Base-by-base conservation (phyloP, 2,888 invertebrate species). In the Mylabris sibirica region DNA sequence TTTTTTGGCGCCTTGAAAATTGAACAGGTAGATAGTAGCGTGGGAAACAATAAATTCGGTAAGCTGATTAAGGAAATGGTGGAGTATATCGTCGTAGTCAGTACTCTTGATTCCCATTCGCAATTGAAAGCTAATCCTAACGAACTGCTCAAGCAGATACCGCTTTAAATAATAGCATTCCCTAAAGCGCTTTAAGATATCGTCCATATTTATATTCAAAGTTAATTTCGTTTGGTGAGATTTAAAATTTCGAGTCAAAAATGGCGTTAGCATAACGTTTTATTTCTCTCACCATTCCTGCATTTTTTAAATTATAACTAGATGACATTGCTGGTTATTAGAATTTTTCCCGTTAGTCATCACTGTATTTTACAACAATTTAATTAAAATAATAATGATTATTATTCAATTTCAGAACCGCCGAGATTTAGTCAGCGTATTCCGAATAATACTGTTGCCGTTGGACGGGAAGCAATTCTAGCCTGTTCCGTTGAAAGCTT, bases 371-470 rank as follows among this genome's bases (percentile, higher is more conserved):
- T 41, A 24, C 26, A 38, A 17, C 20, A 53, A 53, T 53, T 53
- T 11, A 57, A 57, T 24, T 4, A 57, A 2, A 57, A 49, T 9
- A 49, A 49, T 49, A 49, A 49, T 20, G 49, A 24, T 24, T 14
- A 4, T 49, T 22, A 22, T 57, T 24, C 22, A 57, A 57, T 57
- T 88, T 67, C 89, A 92, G 90, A 90, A 86, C 91, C 91, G 85
- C 94, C 94, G 9, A 92, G 92, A 77, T 95, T 95, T 86, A 92
- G 90, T 79, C 92, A 91, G 67, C 93, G 94, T 64, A 94, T 96
- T 79, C 86, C 89, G 75, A 96, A 96, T 86, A 92, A 93, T 77
- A 95, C 95, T 8, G 91, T 92, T 11, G 91, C 95, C 14, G 91
- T 95, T 66, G 94, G 95, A 59, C 88, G 95, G 70, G 95, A 95